Evolutionary conservation across 2,888 invertebrate genomes (phyloP), one percentile per base, ranked within the genome.

Genomic region (Watsonalla binaria): DNA sequence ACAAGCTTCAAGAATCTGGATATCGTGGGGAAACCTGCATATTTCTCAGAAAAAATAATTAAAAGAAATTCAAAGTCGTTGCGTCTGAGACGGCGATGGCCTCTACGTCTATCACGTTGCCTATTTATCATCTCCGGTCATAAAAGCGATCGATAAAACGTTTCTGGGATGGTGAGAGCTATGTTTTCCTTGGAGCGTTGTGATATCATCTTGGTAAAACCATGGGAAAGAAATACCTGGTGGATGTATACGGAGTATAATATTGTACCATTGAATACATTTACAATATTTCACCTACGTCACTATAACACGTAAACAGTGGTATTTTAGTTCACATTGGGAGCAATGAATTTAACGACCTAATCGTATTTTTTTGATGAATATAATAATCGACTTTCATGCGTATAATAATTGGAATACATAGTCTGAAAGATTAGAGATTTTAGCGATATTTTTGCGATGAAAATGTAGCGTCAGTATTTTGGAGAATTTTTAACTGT

Each of bases 401-500:
- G 42, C 42, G 42, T 72, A 66, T 64, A 67, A 70, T 68, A 72
- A 55, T 65, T 62, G 66, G 71, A 62, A 65, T 67, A 63, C 54
- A 74, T 81, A 82, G 82, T 82, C 76, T 80, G 77, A 86, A 74
- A 71, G 67, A 81, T 78, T 82, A 82, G 78, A 82, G 62, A 76
- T 77, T 83, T 72, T 86, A 86, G 84, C 80, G 62, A 79, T 89
- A 87, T 88, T 86, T 87, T 86, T 85, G 82, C 73, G 75, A 84
- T 65, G 59, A 76, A 76, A 78, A 75, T 78, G 84, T 86, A 84
- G 83, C 72, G 68, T 78, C 86, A 78, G 82, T 89, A 89, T 90
- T 90, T 90, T 89, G 81, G 86, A 89, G 72, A 80, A 69, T 84
- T 88, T 82, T 71, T 68, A 80, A 76, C 66, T 58, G 67, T 85